phyloP scores from a whole-genome alignment of 2,797 vertebrate genomes.

The Bryconaethiops microstoma region DNA sequence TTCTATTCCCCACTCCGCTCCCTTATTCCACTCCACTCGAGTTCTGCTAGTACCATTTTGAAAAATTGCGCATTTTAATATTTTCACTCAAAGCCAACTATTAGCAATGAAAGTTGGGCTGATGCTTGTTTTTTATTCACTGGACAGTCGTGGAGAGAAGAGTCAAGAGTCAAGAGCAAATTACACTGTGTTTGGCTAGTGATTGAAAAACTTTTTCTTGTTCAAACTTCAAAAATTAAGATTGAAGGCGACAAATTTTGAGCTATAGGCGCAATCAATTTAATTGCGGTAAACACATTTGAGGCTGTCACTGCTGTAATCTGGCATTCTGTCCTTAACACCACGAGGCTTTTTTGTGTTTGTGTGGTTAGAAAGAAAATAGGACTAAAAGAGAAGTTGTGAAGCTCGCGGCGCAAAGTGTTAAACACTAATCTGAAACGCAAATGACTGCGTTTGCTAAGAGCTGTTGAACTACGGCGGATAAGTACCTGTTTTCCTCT shows the following conservation, averaged over 20 bases:
- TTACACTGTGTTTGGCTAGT: too few relatives aligned
- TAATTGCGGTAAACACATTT: neutral
- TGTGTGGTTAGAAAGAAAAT: neutral
- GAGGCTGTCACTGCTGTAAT: neutral
- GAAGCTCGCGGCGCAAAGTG: neutral
- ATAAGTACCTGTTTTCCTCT: neutral
- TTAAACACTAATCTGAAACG: neutral
- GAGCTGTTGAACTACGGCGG: slow-evolving; percentile 12
- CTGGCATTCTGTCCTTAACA: neutral
- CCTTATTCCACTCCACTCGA: neutral
- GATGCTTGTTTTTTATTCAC: too few relatives aligned
- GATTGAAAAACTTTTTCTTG: too few relatives aligned
- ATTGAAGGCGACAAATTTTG: neutral
- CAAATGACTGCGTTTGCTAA: slow-evolving; percentile 3
- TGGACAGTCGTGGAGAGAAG: too few relatives aligned
- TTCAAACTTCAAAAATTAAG: too few relatives aligned
- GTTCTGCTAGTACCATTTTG: neutral
- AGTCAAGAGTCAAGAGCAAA: too few relatives aligned
- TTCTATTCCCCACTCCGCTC: neutral
- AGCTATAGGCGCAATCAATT: neutral
- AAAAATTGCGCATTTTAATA: neutral
- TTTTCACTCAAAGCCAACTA: too few relatives aligned
- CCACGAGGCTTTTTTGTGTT: neutral
- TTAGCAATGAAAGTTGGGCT: too few relatives aligned
- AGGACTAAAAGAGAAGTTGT: neutral